A percentile compares a stretch with the other conserved stretches of the same genome.
These are phyloP conservation scores for Micromys minutus DNA, from an alignment of 2,113 vertebrate genomes.

Conservation along the genomic window DNA sequence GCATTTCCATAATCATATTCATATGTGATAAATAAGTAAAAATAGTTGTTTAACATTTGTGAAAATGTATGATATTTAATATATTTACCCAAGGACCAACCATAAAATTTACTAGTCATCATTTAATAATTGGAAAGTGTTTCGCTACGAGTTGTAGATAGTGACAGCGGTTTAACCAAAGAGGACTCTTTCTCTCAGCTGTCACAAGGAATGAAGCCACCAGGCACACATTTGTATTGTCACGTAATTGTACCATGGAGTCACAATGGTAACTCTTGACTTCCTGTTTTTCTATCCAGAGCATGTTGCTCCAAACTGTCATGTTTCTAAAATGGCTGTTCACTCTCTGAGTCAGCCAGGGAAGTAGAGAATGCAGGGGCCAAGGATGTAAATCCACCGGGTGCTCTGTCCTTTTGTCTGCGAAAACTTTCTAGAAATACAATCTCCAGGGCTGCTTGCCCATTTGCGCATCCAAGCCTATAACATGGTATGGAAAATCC, in stretches of 20 bases:
- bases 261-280: not conserved
- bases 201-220: not conserved
- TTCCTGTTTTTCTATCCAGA: not conserved
- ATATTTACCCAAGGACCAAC: not conserved
- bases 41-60: not conserved
- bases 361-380: not conserved
- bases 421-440: slow-evolving; percentile 5
- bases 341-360: not conserved
- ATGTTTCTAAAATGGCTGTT: not conserved
- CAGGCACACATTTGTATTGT: not conserved
- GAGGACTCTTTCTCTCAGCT: not conserved
- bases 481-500: not conserved
- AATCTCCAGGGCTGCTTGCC: not conserved
- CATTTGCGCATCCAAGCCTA: not conserved
- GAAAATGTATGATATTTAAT: slow-evolving; percentile 14
- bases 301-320: not conserved
- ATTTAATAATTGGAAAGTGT: not conserved
- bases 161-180: not conserved
- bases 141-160: not conserved
- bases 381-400: not conserved
- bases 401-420: not conserved
- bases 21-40: not conserved
- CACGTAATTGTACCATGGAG: not conserved
- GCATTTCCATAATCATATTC: slow-evolving; percentile 11
- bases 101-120: not conserved